Evolutionary conservation across 64 coral and sea anemone genomes (phyloP).

Genomic region (Pachyseris speciosa): DNA sequence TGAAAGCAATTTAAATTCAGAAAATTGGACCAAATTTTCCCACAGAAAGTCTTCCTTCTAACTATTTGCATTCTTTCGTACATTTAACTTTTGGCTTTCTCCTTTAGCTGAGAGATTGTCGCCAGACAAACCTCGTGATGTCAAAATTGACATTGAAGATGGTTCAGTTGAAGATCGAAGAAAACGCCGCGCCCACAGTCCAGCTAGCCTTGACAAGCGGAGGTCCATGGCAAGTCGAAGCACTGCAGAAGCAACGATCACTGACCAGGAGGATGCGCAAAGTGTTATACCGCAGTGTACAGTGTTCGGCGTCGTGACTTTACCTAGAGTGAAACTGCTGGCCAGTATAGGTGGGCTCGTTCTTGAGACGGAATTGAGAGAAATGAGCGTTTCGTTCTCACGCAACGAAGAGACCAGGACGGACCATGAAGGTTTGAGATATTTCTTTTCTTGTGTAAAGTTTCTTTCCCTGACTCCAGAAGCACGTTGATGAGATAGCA

Average conservation of each 20-base stretch:
- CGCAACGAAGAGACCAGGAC: constrained; percentile 72
- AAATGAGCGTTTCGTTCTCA: constrained; percentile 73
- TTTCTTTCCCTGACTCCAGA: not conserved
- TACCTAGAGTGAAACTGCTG: constrained; percentile 80
- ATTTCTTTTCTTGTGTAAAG: not conserved
- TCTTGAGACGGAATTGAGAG: constrained; percentile 89
- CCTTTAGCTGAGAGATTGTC: constrained; percentile 22
- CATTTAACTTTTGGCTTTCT: not conserved
- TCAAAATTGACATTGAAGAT: constrained; percentile 89
- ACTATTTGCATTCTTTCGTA: too few relatives aligned
- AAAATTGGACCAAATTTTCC: too few relatives aligned
- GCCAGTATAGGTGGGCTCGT: constrained; percentile 90
- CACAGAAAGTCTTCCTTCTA: not conserved
- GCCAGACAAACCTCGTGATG: constrained; percentile 68
- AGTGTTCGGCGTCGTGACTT: constrained; percentile 78
- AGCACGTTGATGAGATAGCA: too few relatives aligned
- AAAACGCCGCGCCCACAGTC: not conserved
- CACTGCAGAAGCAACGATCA: constrained; percentile 46
- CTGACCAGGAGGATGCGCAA: constrained; percentile 63
- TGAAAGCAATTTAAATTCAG: too few relatives aligned
- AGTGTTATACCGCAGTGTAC: constrained; percentile 63
- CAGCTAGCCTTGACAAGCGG: constrained; percentile 20
- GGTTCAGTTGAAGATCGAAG: constrained; percentile 33
- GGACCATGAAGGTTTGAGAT: constrained; percentile 29
- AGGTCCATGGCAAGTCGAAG: constrained; percentile 57